Base-by-base conservation (phyloP, 2,113 vertebrate species). In the Speoplatyrhinus poulsoni region DNA sequence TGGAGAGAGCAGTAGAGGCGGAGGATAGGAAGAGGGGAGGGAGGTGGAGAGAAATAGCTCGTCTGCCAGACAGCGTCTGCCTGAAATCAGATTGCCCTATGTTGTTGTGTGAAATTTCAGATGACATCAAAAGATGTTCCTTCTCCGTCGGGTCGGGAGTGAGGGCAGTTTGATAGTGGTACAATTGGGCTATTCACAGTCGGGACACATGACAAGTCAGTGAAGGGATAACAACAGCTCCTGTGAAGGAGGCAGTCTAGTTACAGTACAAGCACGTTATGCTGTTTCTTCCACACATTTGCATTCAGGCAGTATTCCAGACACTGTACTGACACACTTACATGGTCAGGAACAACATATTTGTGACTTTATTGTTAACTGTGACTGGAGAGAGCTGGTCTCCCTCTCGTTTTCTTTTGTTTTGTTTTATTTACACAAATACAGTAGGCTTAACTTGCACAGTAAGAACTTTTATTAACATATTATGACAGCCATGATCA, bases 91-190 rank as follows among this genome's bases (percentile, higher is more conserved):
- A 92, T 92, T 80, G 62, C 84, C 75, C 78, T 60, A 78, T 73
- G 82, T 84, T 88, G 88, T 88, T 88, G 87, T 87, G 89, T 86
- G 90, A 91, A 92, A 91, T 91, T 87, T 88, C 73, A 91, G 87
- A 84, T 85, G 85, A 90, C 85, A 89, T 90, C 82, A 89, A 88
- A 89, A 85, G 82, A 75, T 81, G 67, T 82, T 75, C 72, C 85
- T 68, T 72, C 65, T 53, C 67, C 70, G 56, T 61, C 47, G 64
- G 68, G 67, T 63, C 65, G 74, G 75, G 63, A 72, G 71, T 15
- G 6, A 46, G 57, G 59, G 69, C 60, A 71, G 75, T 84, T 87
- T 80, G 74, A 76, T 82, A 77, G 77, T 82, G 77, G 71, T 70
- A 87, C 83, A 90, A 85, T 87, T 72, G 68, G 79, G 84, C 80